phyloP scores from a whole-genome alignment of 2,888 invertebrate species.

The Sinodicranocentrus sp. region DNA sequence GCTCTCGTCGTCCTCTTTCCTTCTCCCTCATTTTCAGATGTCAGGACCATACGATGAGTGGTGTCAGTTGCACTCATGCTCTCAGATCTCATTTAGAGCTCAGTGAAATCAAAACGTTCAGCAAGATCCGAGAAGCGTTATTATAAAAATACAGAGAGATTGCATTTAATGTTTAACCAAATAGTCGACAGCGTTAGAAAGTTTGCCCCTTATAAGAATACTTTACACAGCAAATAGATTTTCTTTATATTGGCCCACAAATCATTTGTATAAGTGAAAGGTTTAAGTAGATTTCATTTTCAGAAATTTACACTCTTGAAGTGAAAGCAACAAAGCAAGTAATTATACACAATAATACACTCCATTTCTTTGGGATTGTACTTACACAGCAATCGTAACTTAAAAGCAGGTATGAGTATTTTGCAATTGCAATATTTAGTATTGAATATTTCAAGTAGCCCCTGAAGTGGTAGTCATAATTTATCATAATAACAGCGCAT shows the following conservation, averaged over 20 bases:
- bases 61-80: conserved; percentile 69
- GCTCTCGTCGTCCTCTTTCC: conserved; percentile 36
- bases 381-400: no score
- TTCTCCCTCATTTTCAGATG: conserved; percentile 66
- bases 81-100: conserved; percentile 64
- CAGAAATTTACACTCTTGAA: no score
- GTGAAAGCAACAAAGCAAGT: no score
- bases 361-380: no score
- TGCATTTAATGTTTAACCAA: no score
- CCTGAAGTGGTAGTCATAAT: neutral
- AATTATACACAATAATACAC: no score
- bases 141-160: no score
- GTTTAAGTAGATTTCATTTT: no score
- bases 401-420: no score
- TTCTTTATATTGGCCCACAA: neutral
- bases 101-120: conserved; percentile 39
- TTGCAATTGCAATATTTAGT: no score
- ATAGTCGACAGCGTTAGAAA: no score
- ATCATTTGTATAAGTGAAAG: no score
- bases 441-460: neutral
- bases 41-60: conserved; percentile 68
- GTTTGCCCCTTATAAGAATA: neutral
- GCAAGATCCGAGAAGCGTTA: neutral
- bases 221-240: neutral
- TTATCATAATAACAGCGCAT: neutral